Evolutionary conservation across 2,888 invertebrate species (phyloP), one percentile per base, ranked within the genome.

Genomic region (Micropterix aruncella): DNA sequence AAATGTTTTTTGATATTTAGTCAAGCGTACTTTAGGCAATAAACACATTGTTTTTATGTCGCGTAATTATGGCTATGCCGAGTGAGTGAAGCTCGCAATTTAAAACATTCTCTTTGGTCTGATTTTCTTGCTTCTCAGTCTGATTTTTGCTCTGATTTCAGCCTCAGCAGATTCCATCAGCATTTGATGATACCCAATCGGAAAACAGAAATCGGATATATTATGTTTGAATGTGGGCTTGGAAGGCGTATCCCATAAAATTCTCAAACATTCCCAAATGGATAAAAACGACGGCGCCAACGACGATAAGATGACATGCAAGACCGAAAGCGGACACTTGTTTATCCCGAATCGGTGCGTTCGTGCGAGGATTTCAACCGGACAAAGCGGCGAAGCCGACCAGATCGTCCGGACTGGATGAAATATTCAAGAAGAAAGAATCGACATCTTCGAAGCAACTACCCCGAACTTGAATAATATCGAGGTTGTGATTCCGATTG

Each of bases 161-260:
- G 27, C 27, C 27, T 7, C 27, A 27, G 12, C 27, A 27, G 12
- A 7, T 12, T 5, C 27, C 5, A 27, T 27, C 27, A 12, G 27
- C 56, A 3, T 60, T 58, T 43, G 57, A 52, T 50, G 53, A 75
- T 27, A 27, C 5, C 27, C 27, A 27, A 12, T 7, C 7, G 5
- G 27, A 27, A 83, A 47, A 80, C 77, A 52, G 77, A 80, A 46
- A 70, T 90, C 45, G 93, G 93, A 16, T 94, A 89, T 59, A 93
- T 96, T 44, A 95, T 96, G 94, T 93, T 93, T 58, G 96, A 96
- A 63, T 90, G 91, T 58, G 95, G 96, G 0, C n/a, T 66, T 95
- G 27, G 95, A 96, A 66, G 90, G 91, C 1, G 83, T 94, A 14
- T 80, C 83, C 7, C 74, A 94, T 15, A 90, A 90, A 59, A 73